These are phyloP conservation scores for Phenganax marumi DNA, from an alignment of 92 coral and sea anemone species.

Conservation along the genomic window DNA sequence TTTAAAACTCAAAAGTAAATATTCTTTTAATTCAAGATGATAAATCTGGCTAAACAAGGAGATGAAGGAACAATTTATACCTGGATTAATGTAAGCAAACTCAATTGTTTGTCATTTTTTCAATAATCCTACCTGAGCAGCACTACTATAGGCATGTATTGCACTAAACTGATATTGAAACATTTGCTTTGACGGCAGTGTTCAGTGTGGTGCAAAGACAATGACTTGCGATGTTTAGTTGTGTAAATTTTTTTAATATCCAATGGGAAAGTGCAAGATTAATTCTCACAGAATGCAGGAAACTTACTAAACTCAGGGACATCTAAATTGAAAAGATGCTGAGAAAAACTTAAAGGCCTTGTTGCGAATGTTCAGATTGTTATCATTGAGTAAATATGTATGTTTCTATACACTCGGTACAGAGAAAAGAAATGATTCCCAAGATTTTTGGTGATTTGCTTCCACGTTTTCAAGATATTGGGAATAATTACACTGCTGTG, in stretches of 20 bases:
- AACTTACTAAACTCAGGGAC: neutral
- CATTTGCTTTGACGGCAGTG: too few species aligned
- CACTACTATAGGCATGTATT: neutral
- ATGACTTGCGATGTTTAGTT: too few species aligned
- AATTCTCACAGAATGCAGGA: too few species aligned
- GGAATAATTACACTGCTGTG: constrained; percentile 76
- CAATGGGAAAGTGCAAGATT: too few species aligned
- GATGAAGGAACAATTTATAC: constrained; percentile 90
- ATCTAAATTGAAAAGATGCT: neutral
- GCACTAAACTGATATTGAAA: neutral
- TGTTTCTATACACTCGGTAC: neutral
- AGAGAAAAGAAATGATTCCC: constrained; percentile 92
- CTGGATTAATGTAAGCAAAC: constrained; percentile 84
- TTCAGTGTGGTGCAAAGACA: too few species aligned
- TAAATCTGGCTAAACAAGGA: constrained; percentile 96
- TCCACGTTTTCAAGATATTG: constrained; percentile 65
- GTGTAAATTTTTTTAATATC: too few species aligned
- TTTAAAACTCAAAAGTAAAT: neutral
- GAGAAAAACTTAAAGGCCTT: neutral
- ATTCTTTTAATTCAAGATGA: constrained; percentile 60
- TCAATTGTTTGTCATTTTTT: neutral
- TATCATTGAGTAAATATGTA: neutral
- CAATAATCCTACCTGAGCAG: neutral
- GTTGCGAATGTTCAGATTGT: neutral
- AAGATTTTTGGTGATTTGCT: constrained; percentile 92